These are phyloP conservation scores for Masticophis lateralis DNA, from an alignment of 2,797 vertebrate genomes.

Conservation along the genomic window DNA sequence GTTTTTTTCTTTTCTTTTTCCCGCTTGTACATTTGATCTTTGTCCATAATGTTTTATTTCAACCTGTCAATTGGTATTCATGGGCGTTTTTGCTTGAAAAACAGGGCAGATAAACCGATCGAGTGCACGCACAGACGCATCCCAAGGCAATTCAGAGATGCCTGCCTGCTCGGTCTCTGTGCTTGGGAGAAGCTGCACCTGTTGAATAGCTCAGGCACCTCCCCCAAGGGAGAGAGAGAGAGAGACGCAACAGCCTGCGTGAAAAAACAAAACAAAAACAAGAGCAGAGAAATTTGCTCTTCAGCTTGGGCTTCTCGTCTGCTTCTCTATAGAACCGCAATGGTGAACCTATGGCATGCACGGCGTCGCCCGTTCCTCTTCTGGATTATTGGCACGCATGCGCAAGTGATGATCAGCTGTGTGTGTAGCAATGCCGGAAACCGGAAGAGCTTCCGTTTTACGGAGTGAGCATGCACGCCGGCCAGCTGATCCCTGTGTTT, in stretches of 20 bases:
- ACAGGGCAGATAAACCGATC: too few relatives aligned
- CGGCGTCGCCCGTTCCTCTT: too few relatives aligned
- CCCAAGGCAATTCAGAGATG: neutral
- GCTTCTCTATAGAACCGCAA: neutral
- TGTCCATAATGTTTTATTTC: neutral
- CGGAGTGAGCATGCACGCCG: too few relatives aligned
- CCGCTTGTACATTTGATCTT: neutral
- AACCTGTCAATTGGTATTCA: neutral
- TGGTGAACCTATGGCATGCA: too few relatives aligned
- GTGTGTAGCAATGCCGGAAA: too few relatives aligned
- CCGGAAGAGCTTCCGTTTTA: too few relatives aligned
- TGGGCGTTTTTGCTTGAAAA: neutral
- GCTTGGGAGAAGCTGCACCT: neutral
- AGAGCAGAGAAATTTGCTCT: too few relatives aligned
- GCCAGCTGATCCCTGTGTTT: neutral
- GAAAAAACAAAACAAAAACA: neutral
- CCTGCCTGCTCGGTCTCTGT: too few relatives aligned
- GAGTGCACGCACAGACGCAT: too few relatives aligned
- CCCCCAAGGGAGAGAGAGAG: neutral
- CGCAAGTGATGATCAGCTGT: too few relatives aligned
- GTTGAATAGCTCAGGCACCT: neutral
- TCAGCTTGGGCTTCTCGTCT: neutral
- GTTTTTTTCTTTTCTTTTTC: accelerated
- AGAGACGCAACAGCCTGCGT: neutral
- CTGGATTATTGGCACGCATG: too few relatives aligned